Evolutionary conservation across 2,797 vertebrate genomes (phyloP).

Genomic region (Coregonus suidteri): DNA sequence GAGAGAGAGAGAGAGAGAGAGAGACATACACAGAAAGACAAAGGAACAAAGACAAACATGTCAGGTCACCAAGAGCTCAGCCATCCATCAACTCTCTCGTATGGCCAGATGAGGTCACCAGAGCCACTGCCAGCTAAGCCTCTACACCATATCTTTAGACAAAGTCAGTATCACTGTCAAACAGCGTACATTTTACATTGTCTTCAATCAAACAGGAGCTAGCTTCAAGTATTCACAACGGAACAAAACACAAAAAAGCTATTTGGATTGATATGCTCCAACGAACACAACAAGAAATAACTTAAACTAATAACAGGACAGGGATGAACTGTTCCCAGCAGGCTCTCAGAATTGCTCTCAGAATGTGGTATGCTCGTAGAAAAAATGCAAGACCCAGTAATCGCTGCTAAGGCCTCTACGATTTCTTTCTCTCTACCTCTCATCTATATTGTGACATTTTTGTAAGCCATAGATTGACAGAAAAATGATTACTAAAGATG

Average conservation of each 20-base stretch:
- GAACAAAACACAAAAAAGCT: not conserved
- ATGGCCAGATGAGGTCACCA: constrained; percentile 74
- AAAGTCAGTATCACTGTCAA: constrained; percentile 55
- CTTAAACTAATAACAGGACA: not conserved
- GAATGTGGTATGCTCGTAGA: not conserved
- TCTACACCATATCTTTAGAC: not conserved
- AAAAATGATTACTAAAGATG: too few relatives aligned
- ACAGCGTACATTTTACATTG: constrained; percentile 32
- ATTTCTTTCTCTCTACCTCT: too few relatives aligned
- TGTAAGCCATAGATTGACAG: too few relatives aligned
- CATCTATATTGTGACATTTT: too few relatives aligned
- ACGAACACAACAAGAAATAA: not conserved
- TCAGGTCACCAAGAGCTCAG: constrained; percentile 43
- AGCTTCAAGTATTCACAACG: not conserved
- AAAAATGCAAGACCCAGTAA: not conserved
- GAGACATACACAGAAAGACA: not conserved
- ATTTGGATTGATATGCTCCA: not conserved
- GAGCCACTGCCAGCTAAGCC: constrained; percentile 58
- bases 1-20: not conserved
- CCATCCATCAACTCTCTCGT: constrained; percentile 61
- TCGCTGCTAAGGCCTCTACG: not conserved
- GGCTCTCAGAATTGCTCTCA: not conserved
- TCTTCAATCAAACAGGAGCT: not conserved
- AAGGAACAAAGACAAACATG: not conserved
- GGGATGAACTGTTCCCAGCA: not conserved